Evolutionary conservation across 2,888 invertebrate species (phyloP).

Genomic region (Coleophora flavipennella): DNA sequence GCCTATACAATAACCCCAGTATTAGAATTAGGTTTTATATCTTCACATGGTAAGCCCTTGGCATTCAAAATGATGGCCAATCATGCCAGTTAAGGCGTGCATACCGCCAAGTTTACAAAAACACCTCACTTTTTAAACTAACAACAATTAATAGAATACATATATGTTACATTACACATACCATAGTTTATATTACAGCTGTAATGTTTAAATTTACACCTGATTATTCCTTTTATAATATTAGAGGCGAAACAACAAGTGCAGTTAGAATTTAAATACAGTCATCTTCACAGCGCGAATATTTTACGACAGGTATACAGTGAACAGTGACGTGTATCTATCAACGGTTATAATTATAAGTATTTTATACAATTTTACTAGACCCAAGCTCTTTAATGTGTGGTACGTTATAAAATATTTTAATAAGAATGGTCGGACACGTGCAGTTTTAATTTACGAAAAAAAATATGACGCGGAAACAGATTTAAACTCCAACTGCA

Average conservation of each 20-base stretch:
- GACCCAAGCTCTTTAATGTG: neutral
- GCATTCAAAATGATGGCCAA: conserved; percentile 3
- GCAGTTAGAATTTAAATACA: conserved; percentile 15
- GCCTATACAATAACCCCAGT: too few relatives aligned
- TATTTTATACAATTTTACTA: neutral
- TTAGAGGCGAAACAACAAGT: conserved; percentile 16
- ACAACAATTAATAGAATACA: too few relatives aligned
- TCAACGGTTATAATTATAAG: neutral
- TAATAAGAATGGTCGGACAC: too few relatives aligned
- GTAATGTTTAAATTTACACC: too few relatives aligned
- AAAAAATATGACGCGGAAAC: conserved; percentile 11
- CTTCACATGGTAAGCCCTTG: too few relatives aligned
- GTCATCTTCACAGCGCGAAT: too few relatives aligned
- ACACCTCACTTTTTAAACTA: too few relatives aligned
- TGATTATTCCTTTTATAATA: neutral
- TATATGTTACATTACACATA: too few relatives aligned
- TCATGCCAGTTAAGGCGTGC: too few relatives aligned
- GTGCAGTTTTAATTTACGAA: neutral
- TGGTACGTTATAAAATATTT: neutral
- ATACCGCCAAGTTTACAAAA: too few relatives aligned
- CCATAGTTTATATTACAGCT: too few relatives aligned
- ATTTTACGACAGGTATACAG: neutral
- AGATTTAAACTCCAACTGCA: conserved; percentile 19
- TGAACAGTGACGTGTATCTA: neutral
- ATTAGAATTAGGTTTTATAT: too few relatives aligned